Conservation (phyloP, 1,140 invertebrate genomes). For the Dreissena rostriformis region DNA sequence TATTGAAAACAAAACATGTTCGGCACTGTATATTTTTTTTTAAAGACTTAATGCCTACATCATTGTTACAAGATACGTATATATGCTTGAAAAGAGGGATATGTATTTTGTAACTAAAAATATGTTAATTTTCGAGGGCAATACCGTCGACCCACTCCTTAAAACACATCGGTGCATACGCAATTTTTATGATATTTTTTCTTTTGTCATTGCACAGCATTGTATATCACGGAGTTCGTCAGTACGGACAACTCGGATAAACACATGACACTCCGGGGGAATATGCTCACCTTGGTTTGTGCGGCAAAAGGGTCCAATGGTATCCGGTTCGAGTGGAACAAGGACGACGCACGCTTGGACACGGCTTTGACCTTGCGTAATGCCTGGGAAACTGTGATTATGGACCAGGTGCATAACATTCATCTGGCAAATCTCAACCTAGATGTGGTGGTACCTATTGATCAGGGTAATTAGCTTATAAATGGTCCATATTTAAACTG, state of each 20-base stretch:
- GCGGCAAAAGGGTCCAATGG: constrained; percentile 58
- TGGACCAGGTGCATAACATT: constrained; percentile 53
- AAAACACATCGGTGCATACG: too few species aligned
- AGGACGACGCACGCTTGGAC: constrained; percentile 59
- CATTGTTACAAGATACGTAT: too few species aligned
- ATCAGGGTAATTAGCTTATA: constrained; percentile 64
- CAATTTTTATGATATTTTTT: too few species aligned
- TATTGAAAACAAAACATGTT: too few species aligned
- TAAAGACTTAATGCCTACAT: too few species aligned
- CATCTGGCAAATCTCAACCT: constrained; percentile 64
- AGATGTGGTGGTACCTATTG: constrained; percentile 63
- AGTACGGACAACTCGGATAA: constrained; percentile 58
- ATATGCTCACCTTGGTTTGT: constrained; percentile 63
- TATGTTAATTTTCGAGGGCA: too few species aligned
- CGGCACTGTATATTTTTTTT: too few species aligned
- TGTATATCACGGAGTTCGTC: constrained; percentile 56
- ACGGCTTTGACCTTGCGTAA: constrained; percentile 55
- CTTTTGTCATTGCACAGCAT: constrained; percentile 29
- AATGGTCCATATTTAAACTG: too few species aligned
- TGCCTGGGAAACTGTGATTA: constrained; percentile 62
- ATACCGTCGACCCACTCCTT: too few species aligned
- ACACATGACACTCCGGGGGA: constrained; percentile 58
- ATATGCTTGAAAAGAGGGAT: too few species aligned
- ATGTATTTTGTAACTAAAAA: too few species aligned
- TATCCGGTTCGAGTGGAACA: constrained; percentile 66